These are phyloP conservation scores for Euplagia quadripunctaria DNA, from an alignment of 2,888 invertebrate genomes.

Conservation along the genomic window DNA sequence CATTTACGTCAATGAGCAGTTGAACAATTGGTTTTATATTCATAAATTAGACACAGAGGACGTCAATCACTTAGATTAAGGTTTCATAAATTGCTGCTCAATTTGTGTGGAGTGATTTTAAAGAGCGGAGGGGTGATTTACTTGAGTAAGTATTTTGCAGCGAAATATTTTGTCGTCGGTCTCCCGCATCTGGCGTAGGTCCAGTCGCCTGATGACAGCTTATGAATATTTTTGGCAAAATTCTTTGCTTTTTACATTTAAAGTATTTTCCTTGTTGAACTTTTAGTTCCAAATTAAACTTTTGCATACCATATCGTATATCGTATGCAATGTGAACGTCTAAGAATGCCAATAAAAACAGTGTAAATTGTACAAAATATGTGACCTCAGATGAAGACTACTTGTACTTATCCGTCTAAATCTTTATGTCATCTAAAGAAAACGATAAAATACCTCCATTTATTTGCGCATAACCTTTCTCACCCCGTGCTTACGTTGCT, in stretches of 20 bases:
- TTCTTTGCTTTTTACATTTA: conserved; percentile 75
- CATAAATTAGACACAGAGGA: conserved; percentile 28
- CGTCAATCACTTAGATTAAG: conserved; percentile 61
- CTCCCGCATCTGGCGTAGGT: conserved; percentile 84
- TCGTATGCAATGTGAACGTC: conserved; percentile 13
- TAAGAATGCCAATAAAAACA: conserved; percentile 33
- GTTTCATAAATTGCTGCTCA: conserved; percentile 72
- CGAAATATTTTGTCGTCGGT: conserved; percentile 84
- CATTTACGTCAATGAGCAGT: neutral
- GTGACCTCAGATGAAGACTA: conserved; percentile 28
- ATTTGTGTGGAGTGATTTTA: conserved; percentile 82
- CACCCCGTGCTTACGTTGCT: conserved; percentile 50
- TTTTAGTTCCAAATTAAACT: conserved; percentile 70
- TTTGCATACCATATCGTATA: conserved; percentile 29
- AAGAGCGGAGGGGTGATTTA: conserved; percentile 80
- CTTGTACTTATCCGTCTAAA: conserved; percentile 52
- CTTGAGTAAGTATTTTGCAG: conserved; percentile 83
- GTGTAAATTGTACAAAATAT: conserved; percentile 38
- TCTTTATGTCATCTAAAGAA: conserved; percentile 55
- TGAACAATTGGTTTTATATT: conserved; percentile 3
- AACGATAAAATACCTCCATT: conserved; percentile 60
- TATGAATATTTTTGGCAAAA: conserved; percentile 87
- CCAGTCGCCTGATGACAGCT: conserved; percentile 87
- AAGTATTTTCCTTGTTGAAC: conserved; percentile 74
- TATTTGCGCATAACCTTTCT: conserved; percentile 60